Evolutionary conservation across 2,797 vertebrate species (phyloP).

Genomic region (Sebastes taczanowskii): DNA sequence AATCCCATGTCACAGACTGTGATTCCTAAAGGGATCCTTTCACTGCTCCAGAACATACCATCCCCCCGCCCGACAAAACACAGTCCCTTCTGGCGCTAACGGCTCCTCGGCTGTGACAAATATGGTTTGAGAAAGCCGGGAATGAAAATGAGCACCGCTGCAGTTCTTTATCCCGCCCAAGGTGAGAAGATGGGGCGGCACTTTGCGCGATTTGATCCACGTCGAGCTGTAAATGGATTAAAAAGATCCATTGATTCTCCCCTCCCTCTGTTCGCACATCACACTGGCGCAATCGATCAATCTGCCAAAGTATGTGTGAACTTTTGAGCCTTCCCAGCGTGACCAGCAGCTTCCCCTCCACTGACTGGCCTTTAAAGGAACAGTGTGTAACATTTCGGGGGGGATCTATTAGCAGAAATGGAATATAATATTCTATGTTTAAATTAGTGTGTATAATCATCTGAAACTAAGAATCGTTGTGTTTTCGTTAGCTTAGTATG

Average conservation of each 20-base stretch:
- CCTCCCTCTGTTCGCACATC: conserved; percentile 47
- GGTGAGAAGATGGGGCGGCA: conserved; percentile 61
- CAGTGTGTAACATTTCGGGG: background rate
- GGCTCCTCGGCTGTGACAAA: conserved; percentile 71
- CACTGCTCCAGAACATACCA: conserved; percentile 50
- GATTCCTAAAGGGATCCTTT: conserved; percentile 71
- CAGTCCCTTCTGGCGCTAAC: conserved; percentile 54
- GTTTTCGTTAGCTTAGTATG: too few relatives aligned
- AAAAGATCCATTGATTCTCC: conserved; percentile 70
- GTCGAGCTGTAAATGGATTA: conserved; percentile 74
- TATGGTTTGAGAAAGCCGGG: conserved; percentile 66
- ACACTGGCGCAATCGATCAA: conserved; percentile 66
- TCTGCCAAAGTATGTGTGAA: conserved; percentile 56
- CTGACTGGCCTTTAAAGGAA: conserved; percentile 1
- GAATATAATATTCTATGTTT: too few relatives aligned
- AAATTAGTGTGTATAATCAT: fast-evolving
- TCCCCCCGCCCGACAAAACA: conserved; percentile 52
- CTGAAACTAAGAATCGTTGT: too few relatives aligned
- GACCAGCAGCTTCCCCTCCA: conserved; percentile 12
- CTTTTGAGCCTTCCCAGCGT: conserved; percentile 34
- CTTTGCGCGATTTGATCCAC: conserved; percentile 72
- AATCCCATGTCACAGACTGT: conserved; percentile 78
- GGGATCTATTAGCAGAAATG: too few relatives aligned
- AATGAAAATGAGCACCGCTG: conserved; percentile 63
- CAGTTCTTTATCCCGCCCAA: conserved; percentile 67